Evolutionary conservation across 2,797 vertebrate genomes (phyloP), one percentile per base, ranked within the genome.

Genomic region (Rhabdophis nuchalis): DNA sequence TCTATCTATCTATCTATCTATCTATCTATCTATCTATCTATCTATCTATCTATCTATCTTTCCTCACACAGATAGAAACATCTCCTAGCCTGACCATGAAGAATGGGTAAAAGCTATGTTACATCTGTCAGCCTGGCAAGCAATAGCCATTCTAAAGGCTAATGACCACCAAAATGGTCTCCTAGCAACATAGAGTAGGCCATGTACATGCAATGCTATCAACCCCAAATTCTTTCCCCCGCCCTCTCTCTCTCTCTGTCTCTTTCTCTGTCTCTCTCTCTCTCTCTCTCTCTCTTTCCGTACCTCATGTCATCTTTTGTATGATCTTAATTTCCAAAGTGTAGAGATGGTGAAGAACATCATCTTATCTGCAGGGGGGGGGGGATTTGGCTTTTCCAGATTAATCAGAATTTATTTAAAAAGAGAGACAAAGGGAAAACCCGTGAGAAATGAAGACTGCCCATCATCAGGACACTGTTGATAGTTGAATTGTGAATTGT

Each of bases 101-200:
- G 77, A 25, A 56, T 23, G 36, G 61, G 94, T 95, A 94, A 96
- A 95, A 94, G 77, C 88, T 93, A 94, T 94, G 93, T 95, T 93
- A 92, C 92, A 94, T 94, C 93, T 58, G 0, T 93, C 94, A 96
- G 92, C 85, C 58, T 86, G 90, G 92, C 88, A 90, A 92, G 90
- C 90, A 93, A 94, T 93, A 94, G 93, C 87, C 92, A 77, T 93
- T 91, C 85, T 85, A 91, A 89, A 95, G 92, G 94, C 57, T 94
- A 95, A 92, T 96, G 95, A 95, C 92, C 93, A 94, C 93, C 94
- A 95, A 94, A 96, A 95, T 64, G 92, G 96, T 96, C 95, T 96
- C 96, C 95, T 97, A 97, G 96, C 95, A 97, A 96, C 96, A 89
- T 53, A 90, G 54, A 93, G 90, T 85, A 93, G 91, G 91, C 95